phyloP scores from a whole-genome alignment of 2,113 vertebrate genomes.

The Centropus bengalensis region DNA sequence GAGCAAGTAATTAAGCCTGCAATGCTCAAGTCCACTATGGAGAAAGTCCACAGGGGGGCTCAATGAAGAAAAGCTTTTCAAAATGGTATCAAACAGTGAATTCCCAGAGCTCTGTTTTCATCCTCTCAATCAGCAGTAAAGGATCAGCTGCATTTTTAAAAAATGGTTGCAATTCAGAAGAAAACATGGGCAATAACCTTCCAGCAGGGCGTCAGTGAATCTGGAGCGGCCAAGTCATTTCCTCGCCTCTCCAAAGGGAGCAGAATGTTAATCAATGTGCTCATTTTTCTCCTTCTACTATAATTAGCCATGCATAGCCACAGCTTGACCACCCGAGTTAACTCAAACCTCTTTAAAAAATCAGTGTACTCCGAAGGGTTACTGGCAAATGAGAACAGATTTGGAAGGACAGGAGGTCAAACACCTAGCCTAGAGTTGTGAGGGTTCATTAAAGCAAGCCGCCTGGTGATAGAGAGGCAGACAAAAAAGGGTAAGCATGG shows the following conservation, averaged over 20 bases:
- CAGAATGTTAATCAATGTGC: not conserved
- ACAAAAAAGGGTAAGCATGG: not conserved
- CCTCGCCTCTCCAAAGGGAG: not conserved
- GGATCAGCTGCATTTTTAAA: not conserved
- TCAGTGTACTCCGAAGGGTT: not conserved
- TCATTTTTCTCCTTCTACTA: not conserved
- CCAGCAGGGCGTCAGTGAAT: not conserved
- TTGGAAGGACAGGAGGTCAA: not conserved
- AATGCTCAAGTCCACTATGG: not conserved
- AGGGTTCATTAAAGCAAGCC: not conserved
- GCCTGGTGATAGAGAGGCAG: not conserved
- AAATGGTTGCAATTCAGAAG: not conserved
- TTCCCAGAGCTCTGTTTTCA: not conserved
- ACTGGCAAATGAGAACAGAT: not conserved
- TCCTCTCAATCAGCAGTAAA: not conserved
- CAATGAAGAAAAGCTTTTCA: not conserved
- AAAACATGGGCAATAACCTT: not conserved
- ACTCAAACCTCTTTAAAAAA: not conserved
- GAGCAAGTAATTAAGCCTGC: not conserved
- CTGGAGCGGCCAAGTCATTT: not conserved
- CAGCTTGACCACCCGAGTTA: conserved; percentile 2
- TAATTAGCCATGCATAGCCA: not conserved
- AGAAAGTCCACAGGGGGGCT: not conserved
- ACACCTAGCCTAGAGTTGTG: not conserved
- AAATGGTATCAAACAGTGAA: not conserved